Conservation (phyloP, 2,113 vertebrate genomes). For the Hippocampus guttulatus region DNA sequence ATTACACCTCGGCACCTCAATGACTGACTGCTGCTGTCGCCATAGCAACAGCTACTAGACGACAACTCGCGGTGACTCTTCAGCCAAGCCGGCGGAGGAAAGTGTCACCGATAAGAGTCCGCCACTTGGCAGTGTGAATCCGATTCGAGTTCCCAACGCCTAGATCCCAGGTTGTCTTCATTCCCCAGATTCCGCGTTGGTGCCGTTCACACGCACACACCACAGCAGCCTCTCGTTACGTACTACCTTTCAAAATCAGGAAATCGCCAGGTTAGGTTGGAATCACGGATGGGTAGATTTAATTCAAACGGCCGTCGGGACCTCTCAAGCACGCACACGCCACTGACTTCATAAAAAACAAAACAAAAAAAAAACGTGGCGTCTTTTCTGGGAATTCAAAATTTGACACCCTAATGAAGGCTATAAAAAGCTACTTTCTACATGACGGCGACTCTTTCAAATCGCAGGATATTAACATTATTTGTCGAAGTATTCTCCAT, state of each 20-base stretch:
- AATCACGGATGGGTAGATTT: background rate
- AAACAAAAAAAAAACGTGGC: background rate
- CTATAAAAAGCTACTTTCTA: background rate
- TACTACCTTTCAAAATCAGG: too few species aligned
- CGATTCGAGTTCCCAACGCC: background rate
- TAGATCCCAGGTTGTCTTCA: background rate
- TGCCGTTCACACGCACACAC: too few species aligned
- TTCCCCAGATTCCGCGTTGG: background rate
- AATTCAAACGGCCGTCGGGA: background rate
- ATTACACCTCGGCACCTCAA: constrained; percentile 47
- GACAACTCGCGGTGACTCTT: constrained; percentile 33
- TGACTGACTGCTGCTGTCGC: constrained; percentile 44
- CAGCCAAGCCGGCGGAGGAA: constrained; percentile 5
- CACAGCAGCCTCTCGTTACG: too few species aligned
- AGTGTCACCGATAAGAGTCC: constrained; percentile 30
- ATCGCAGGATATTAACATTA: background rate
- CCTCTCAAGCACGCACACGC: background rate
- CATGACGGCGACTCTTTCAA: background rate
- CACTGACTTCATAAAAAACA: background rate
- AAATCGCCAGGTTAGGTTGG: too few species aligned
- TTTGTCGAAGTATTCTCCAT: background rate
- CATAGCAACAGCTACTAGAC: constrained; percentile 63
- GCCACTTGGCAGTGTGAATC: background rate
- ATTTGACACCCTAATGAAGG: background rate
- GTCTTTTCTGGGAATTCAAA: background rate